phyloP scores from a whole-genome alignment of 2,888 invertebrate species.

The Platycheirus rosarum region DNA sequence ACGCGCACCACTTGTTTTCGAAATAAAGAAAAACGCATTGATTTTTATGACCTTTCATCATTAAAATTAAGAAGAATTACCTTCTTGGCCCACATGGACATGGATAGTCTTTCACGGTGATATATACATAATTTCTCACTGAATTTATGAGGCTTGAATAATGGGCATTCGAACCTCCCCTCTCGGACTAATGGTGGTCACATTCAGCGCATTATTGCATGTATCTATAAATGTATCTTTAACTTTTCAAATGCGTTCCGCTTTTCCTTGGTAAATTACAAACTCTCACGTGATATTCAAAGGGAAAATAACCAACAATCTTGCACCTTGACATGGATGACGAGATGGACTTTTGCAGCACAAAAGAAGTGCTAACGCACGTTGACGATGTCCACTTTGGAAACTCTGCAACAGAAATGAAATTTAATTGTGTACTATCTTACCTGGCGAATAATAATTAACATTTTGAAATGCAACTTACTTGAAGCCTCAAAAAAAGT shows the following conservation, averaged over 20 bases:
- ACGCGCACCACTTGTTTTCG: slow-evolving; percentile 5
- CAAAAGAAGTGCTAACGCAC: slow-evolving; percentile 64
- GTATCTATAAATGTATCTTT: slow-evolving; percentile 24
- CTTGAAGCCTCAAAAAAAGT: slow-evolving; percentile 17
- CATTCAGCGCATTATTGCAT: slow-evolving; percentile 50
- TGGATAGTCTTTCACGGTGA: slow-evolving; percentile 26
- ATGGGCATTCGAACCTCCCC: slow-evolving; percentile 47
- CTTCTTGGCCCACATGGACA: neutral
- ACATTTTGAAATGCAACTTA: slow-evolving; percentile 53
- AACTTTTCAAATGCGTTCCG: slow-evolving; percentile 61
- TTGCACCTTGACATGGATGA: slow-evolving; percentile 36
- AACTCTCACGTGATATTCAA: slow-evolving; percentile 61
- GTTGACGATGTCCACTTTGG: slow-evolving; percentile 64
- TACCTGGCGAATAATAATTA: slow-evolving; percentile 54
- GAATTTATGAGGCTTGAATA: slow-evolving; percentile 74
- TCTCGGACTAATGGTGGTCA: slow-evolving; percentile 2
- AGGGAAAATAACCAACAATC: slow-evolving; percentile 31
- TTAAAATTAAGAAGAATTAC: neutral
- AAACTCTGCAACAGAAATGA: slow-evolving; percentile 35
- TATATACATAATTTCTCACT: slow-evolving; percentile 68
- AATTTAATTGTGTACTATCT: slow-evolving; percentile 36
- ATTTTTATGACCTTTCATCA: slow-evolving; percentile 26
- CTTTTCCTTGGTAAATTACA: slow-evolving; percentile 70
- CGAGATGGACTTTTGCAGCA: slow-evolving; percentile 21
- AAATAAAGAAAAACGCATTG: slow-evolving; percentile 24